A percentile compares a stretch with the other conserved stretches of the same genome.
Evolutionary conservation across 2,113 vertebrate genomes (phyloP).

Genomic region (Archilochus colubris): DNA sequence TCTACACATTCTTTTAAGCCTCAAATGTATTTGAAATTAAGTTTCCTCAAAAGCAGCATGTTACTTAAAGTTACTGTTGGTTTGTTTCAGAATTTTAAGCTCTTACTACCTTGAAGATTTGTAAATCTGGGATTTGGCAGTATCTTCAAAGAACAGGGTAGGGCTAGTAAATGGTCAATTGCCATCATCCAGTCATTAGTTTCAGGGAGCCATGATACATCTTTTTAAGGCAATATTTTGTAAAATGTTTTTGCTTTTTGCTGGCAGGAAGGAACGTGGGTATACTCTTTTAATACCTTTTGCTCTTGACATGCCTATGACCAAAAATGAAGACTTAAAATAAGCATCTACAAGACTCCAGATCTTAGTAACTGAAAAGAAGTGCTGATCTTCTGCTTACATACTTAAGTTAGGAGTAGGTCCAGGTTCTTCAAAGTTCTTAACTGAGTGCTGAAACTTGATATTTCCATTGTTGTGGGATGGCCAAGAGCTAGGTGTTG

Average conservation of each 20-base stretch:
- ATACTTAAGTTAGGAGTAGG: not conserved
- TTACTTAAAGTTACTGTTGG: not conserved
- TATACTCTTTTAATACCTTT: not conserved
- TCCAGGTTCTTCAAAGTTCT: not conserved
- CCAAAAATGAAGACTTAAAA: not conserved
- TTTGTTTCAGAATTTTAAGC: not conserved
- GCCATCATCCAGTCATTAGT: not conserved
- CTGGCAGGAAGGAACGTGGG: not conserved
- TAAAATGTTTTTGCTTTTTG: not conserved
- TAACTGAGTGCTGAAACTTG: not conserved
- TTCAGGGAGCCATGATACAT: not conserved
- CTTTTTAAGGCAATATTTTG: not conserved
- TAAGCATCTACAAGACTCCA: not conserved
- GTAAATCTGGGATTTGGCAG: not conserved
- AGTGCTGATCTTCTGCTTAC: not conserved
- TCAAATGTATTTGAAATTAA: not conserved
- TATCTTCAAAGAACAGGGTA: not conserved
- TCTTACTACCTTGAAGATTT: not conserved
- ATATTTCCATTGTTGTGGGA: not conserved
- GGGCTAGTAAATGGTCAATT: not conserved
- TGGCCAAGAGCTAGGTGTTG: not conserved
- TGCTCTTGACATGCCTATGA: not conserved
- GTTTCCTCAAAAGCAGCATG: not conserved
- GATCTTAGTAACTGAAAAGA: not conserved
- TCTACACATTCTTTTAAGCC: not conserved